phyloP scores from a whole-genome alignment of 2,113 vertebrate species.

The Anser brachyrhynchus region DNA sequence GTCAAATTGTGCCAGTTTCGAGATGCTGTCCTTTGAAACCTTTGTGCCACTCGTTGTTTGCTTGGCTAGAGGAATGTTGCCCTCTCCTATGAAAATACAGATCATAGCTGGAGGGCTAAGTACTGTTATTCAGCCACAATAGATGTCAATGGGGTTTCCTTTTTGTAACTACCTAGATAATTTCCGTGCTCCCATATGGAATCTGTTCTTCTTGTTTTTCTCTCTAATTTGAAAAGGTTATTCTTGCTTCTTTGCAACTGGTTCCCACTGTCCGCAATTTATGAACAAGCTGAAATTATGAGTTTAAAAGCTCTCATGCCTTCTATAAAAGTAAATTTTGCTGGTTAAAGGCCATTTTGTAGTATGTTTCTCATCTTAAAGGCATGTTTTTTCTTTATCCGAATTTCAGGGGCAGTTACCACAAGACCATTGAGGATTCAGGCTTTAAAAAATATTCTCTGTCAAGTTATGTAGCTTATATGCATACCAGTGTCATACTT shows the following conservation, averaged over 20 bases:
- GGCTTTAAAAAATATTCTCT: neutral
- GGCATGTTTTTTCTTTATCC: neutral
- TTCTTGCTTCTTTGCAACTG: slow-evolving; percentile 67
- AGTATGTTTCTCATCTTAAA: neutral
- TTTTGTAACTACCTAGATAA: slow-evolving; percentile 51
- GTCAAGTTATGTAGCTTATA: neutral
- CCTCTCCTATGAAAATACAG: slow-evolving; percentile 19
- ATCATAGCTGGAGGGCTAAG: slow-evolving; percentile 11
- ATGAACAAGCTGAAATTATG: slow-evolving; percentile 46
- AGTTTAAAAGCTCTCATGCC: slow-evolving; percentile 37
- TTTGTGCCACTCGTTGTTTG: slow-evolving; percentile 20
- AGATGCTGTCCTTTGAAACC: slow-evolving; percentile 15
- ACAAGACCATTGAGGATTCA: neutral
- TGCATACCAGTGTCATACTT: neutral
- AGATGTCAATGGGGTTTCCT: slow-evolving; percentile 9
- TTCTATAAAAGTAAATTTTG: neutral
- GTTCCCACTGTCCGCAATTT: slow-evolving; percentile 59
- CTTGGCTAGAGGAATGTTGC: neutral
- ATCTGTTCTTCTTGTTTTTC: slow-evolving; percentile 48
- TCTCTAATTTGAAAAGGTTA: slow-evolving; percentile 64
- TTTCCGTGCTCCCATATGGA: slow-evolving; percentile 12
- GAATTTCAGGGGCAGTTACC: neutral
- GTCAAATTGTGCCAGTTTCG: neutral
- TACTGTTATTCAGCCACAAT: slow-evolving; percentile 23
- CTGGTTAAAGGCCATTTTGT: neutral